phyloP scores from a whole-genome alignment of 2,113 vertebrate species.

The Pipa parva region DNA sequence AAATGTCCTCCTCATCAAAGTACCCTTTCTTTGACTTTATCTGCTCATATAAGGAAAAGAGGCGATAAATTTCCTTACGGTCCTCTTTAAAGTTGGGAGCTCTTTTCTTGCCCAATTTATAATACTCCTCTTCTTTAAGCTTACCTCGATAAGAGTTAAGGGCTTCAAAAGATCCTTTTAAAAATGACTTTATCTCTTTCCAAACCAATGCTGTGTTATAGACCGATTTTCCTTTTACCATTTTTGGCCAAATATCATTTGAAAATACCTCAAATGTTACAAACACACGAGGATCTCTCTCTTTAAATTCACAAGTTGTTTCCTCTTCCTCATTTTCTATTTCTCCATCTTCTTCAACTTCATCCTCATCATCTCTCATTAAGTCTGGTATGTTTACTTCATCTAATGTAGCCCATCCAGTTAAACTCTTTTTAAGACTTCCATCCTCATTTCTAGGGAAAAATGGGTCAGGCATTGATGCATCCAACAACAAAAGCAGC shows the following conservation, averaged over 20 bases:
- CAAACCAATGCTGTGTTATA: slow-evolving; percentile 71
- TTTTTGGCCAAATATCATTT: slow-evolving; percentile 71
- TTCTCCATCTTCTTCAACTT: slow-evolving; percentile 44
- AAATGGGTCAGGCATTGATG: slow-evolving; percentile 67
- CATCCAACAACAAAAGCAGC: slow-evolving; percentile 67
- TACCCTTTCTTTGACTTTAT: slow-evolving; percentile 67
- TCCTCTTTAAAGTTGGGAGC: slow-evolving; percentile 70
- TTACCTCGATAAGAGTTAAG: slow-evolving; percentile 57
- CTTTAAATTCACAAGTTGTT: slow-evolving; percentile 50
- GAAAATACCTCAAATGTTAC: slow-evolving; percentile 66
- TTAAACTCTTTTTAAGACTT: slow-evolving; percentile 63
- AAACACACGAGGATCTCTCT: slow-evolving; percentile 60
- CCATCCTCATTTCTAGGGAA: slow-evolving; percentile 73
- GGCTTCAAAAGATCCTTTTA: slow-evolving; percentile 76
- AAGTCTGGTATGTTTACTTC: slow-evolving; percentile 56
- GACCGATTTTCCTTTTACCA: slow-evolving; percentile 68
- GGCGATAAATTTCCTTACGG: slow-evolving; percentile 67
- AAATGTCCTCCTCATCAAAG: slow-evolving; percentile 73
- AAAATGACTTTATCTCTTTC: slow-evolving; percentile 78
- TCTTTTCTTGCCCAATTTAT: slow-evolving; percentile 69
- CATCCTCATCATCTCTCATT: slow-evolving; percentile 63
- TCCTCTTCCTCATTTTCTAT: slow-evolving; percentile 55
- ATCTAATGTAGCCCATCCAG: slow-evolving; percentile 67
- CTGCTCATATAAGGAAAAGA: slow-evolving; percentile 69
- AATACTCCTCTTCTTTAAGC: slow-evolving; percentile 67